Base-by-base conservation (phyloP, 2,797 vertebrate genomes). In the Apogon hyalosoma region DNA sequence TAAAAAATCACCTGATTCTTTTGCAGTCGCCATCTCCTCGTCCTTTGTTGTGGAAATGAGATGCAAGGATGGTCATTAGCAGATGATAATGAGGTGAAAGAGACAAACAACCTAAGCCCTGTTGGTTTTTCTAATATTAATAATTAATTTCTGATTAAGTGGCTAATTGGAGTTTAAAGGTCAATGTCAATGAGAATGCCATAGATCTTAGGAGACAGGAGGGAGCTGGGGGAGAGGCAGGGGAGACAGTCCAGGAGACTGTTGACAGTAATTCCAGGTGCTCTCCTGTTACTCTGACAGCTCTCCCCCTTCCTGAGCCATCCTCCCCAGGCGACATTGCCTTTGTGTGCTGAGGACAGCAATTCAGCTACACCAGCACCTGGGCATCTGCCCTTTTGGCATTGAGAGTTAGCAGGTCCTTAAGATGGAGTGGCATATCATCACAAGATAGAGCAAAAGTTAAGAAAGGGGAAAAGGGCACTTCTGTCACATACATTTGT, bases 151-250 rank as follows among this genome's bases (percentile, higher is more conserved):
- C 63, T 88, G 86, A 93, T 95, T 90, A 93, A 91, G 90, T 92
- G 91, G 90, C 92, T 93, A 94, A 94, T 95, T 93, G 88, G 85
- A 84, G 90, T 91, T 91, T 92, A 94, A 94, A 95, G 93, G 93
- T 94, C 93, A 95, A 86, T 87, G 88, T 91, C 90, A 90, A 76
- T 36, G 78, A 82, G 80, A 89, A 87, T 84, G 79, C 80, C 84
- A 75, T 77, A 52, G 88, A 88, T 92, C 83, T 87, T 74, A 58
- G 47, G 73, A 65, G 86, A 80, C 79, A 83, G 71, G 76, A 45
- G 69, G 50, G 56, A 57, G 46, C 63, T 50, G 48, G 60, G 49
- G 73, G 67, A 60, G 69, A 62, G 57, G 62, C 43, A 16, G 56
- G 55, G 53, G 76, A 79, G 74, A 68, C 53, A 42, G 69, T 67